phyloP scores from a whole-genome alignment of 2,113 vertebrate species.

The Turdus rufiventris region DNA sequence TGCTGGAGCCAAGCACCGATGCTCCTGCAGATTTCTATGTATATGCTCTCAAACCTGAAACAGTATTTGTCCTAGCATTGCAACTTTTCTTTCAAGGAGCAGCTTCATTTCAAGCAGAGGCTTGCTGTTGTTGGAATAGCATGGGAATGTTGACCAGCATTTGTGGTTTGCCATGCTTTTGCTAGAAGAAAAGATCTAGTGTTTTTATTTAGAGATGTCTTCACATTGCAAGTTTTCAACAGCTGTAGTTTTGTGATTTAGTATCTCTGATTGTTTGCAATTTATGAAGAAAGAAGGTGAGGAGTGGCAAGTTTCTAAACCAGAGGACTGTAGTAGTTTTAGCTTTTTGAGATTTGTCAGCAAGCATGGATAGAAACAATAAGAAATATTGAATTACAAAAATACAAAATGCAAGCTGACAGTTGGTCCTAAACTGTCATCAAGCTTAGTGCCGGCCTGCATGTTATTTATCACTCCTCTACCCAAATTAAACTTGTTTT shows the following conservation, averaged over 20 bases:
- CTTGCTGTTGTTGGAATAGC: not conserved
- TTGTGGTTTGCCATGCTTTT: not conserved
- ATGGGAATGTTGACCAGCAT: not conserved
- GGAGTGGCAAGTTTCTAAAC: not conserved
- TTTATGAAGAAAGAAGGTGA: not conserved
- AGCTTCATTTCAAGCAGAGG: not conserved
- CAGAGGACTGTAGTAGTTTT: not conserved
- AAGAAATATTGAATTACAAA: not conserved
- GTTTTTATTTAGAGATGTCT: not conserved
- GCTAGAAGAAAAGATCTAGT: not conserved
- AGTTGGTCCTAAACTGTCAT: not conserved
- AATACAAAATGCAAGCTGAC: not conserved
- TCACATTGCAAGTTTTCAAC: not conserved
- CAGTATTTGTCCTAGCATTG: not conserved
- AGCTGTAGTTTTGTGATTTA: not conserved
- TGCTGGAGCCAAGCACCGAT: not conserved
- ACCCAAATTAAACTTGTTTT: not conserved
- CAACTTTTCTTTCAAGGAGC: not conserved
- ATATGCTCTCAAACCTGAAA: not conserved
- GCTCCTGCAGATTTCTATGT: fast-evolving
- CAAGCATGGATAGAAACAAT: not conserved
- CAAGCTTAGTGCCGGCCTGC: not conserved
- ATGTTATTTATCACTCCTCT: not conserved
- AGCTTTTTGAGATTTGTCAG: not conserved
- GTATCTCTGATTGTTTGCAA: not conserved